These are phyloP conservation scores for Xylota segnis DNA, from an alignment of 2,888 invertebrate genomes.

Conservation along the genomic window DNA sequence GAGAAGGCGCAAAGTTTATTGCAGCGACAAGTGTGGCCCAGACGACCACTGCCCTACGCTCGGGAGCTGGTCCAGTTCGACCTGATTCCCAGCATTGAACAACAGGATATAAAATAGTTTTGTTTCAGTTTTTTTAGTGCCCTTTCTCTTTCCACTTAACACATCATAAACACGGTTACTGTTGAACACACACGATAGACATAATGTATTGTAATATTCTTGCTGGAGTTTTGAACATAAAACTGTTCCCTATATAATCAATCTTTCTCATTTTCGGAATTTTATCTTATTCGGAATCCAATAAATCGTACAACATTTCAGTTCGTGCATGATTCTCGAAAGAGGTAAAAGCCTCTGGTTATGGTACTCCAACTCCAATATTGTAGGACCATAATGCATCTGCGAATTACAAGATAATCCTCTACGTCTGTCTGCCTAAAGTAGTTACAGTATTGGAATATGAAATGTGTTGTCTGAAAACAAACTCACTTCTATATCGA, in stretches of 20 bases:
- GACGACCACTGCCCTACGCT: conserved; percentile 86
- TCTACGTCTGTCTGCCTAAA: too few species aligned
- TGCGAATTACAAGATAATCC: too few species aligned
- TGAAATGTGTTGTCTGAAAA: too few species aligned
- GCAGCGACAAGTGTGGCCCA: conserved; percentile 86
- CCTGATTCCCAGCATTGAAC: conserved; percentile 77
- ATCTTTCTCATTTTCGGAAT: conserved; percentile 22
- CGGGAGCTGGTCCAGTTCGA: conserved; percentile 79
- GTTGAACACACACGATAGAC: conserved; percentile 58
- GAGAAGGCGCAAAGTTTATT: conserved; percentile 85
- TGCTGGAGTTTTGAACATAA: conserved; percentile 42
- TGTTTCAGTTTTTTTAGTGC: conserved; percentile 26
- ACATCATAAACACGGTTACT: conserved; percentile 69
- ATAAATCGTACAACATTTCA: too few species aligned
- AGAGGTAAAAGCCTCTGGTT: too few species aligned
- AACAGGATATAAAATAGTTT: conserved; percentile 65
- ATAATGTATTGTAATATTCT: conserved; percentile 35
- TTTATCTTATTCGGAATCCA: conserved; percentile 15
- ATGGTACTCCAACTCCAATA: too few species aligned
- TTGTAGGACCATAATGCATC: too few species aligned
- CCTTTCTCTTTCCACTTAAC: conserved; percentile 59
- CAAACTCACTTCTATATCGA: too few species aligned
- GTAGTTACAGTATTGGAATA: too few species aligned
- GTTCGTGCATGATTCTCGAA: too few species aligned
- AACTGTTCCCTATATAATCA: too few species aligned